Percentiles rank a stretch among this genome's conserved stretches.
Evolutionary conservation across 35 echinoderm and acorn worm species (phyloP).

Genomic region (Acanthaster planci): DNA sequence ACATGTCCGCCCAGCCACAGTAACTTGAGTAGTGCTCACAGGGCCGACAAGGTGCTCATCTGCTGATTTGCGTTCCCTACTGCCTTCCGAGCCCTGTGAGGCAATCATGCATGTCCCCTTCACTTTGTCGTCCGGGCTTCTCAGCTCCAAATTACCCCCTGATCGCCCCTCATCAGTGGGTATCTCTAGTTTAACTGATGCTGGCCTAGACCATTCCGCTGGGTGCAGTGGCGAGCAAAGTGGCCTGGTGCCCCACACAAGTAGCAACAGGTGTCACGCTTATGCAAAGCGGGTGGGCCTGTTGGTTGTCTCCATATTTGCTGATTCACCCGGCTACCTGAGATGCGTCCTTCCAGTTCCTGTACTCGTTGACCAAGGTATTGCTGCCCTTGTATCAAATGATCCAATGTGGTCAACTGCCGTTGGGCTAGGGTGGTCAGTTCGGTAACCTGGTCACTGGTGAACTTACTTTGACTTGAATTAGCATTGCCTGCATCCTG

Average conservation of each 20-base stretch:
- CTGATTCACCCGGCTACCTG: not conserved
- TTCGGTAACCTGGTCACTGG: not conserved
- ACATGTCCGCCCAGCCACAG: not conserved
- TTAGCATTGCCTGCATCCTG: too few species aligned
- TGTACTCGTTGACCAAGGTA: not conserved
- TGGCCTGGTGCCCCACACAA: constrained; percentile 24
- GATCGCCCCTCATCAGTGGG: constrained; percentile 24
- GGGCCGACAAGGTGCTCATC: not conserved
- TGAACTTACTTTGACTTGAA: too few species aligned
- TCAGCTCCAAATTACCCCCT: not conserved
- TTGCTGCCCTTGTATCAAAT: not conserved
- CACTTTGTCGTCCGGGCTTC: not conserved
- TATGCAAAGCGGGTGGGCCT: not conserved
- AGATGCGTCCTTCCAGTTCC: not conserved
- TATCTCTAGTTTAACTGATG: constrained; percentile 36
- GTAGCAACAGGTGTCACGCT: not conserved
- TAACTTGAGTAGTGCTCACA: not conserved
- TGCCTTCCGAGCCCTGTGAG: not conserved
- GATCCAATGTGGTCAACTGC: not conserved
- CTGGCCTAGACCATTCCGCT: not conserved
- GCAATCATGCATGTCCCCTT: not conserved
- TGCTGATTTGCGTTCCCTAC: not conserved
- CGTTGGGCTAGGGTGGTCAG: not conserved
- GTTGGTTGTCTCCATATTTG: not conserved
- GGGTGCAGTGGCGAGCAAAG: constrained; percentile 5